These are phyloP conservation scores for Phoronis australis DNA, from an alignment of 2,888 invertebrate species.

Conservation along the genomic window DNA sequence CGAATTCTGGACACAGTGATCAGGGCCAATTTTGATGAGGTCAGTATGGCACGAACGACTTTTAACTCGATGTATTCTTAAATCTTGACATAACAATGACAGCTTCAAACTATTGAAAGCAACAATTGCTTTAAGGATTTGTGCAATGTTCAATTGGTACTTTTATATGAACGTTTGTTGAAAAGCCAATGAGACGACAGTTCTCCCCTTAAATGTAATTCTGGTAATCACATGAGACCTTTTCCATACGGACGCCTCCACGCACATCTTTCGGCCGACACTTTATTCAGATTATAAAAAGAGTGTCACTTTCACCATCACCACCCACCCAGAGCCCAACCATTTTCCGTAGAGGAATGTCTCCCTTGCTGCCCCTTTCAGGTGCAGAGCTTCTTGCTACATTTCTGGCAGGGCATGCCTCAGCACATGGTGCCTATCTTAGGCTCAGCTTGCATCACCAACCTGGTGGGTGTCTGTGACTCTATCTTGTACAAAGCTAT, in stretches of 20 bases:
- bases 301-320: too few species aligned
- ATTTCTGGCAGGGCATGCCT: slow-evolving; percentile 56
- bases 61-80: too few species aligned
- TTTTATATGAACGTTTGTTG: too few species aligned
- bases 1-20: slow-evolving; percentile 55
- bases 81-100: too few species aligned
- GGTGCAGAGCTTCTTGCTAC: slow-evolving; percentile 53
- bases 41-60: slow-evolving; percentile 15
- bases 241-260: too few species aligned
- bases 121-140: too few species aligned
- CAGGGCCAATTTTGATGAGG: slow-evolving; percentile 55
- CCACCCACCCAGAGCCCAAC: too few species aligned
- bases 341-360: neutral
- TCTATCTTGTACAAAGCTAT: slow-evolving; percentile 55
- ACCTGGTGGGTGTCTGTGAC: slow-evolving; percentile 55
- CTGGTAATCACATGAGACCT: neutral
- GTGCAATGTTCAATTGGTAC: neutral
- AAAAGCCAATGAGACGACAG: too few species aligned
- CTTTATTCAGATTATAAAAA: too few species aligned
- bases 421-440: slow-evolving; percentile 50
- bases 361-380: slow-evolving; percentile 18
- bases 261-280: too few species aligned
- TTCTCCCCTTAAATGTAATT: too few species aligned
- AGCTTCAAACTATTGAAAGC: too few species aligned
- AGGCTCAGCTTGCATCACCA: slow-evolving; percentile 47